Percentiles rank a stretch among this genome's conserved stretches.
Evolutionary conservation across 2,113 vertebrate species (phyloP).

Genomic region (Cariama cristata): DNA sequence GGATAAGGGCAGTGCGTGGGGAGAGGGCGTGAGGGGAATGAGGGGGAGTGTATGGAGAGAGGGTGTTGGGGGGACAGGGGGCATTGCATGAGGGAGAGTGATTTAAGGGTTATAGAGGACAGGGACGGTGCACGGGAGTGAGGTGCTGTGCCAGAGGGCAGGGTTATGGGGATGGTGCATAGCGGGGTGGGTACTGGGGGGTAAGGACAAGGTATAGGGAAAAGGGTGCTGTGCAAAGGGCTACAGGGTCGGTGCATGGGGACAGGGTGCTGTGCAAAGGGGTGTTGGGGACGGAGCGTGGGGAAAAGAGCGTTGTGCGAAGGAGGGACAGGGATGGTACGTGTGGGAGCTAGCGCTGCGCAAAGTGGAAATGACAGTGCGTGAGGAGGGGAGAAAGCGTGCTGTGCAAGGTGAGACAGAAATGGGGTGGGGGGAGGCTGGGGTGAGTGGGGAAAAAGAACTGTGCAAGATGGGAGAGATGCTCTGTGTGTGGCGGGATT

Average conservation of each 20-base stretch:
- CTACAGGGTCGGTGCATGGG: fast-evolving
- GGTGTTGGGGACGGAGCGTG: fast-evolving
- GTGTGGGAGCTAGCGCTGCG: background rate
- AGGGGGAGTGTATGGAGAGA: fast-evolving
- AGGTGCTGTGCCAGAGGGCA: background rate
- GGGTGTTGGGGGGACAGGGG: background rate
- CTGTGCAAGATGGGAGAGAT: background rate
- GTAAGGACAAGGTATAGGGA: background rate
- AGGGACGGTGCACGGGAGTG: no score
- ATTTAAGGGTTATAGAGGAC: background rate
- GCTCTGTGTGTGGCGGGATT: background rate
- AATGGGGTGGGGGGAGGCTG: background rate
- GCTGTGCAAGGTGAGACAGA: background rate
- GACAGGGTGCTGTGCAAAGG: background rate
- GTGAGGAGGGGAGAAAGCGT: fast-evolving
- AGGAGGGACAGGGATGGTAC: background rate
- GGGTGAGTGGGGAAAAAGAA: background rate
- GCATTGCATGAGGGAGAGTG: background rate
- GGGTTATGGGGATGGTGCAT: background rate
- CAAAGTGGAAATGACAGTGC: background rate
- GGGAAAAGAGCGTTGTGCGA: background rate
- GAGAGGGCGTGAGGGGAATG: no score
- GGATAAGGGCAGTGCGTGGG: no score
- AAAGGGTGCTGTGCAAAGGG: background rate
- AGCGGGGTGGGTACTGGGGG: background rate